phyloP scores from a whole-genome alignment of 2,797 vertebrate species.

The Periparus ater region DNA sequence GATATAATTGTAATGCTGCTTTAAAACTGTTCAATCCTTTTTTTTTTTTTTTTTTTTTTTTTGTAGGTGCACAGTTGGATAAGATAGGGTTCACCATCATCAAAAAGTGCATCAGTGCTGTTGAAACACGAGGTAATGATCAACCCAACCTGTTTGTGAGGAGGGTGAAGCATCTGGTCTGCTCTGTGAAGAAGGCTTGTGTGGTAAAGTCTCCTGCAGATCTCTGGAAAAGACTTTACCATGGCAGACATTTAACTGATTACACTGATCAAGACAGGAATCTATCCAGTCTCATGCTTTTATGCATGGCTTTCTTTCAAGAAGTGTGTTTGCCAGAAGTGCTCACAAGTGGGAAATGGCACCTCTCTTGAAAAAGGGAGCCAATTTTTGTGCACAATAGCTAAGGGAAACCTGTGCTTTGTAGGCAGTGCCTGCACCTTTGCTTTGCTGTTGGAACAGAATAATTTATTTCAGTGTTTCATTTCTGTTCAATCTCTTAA shows the following conservation, averaged over 20 bases:
- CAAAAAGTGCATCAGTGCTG: constrained; percentile 90
- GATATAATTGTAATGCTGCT: not conserved
- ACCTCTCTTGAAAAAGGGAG: not conserved
- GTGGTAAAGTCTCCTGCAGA: not conserved
- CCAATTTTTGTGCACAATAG: not conserved
- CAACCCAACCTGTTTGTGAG: not conserved
- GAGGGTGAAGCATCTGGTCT: not conserved
- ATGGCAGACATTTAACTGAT: not conserved
- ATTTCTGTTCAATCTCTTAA: not conserved
- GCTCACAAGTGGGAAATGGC: not conserved
- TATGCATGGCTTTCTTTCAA: not conserved
- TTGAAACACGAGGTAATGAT: constrained; percentile 89
- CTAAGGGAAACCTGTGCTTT: not conserved
- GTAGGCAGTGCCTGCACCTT: not conserved
- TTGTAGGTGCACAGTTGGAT: constrained; percentile 88
- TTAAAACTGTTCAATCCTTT: not conserved
- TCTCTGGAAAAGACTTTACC: not conserved
- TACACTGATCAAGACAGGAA: not conserved
- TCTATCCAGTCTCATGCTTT: not conserved
- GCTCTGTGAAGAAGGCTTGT: not conserved
- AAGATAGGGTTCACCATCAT: constrained; percentile 89
- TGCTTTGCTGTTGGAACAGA: not conserved
- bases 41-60: not conserved
- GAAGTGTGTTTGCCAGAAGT: not conserved
- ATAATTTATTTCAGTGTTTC: not conserved